phyloP scores from a whole-genome alignment of 1,140 invertebrate genomes.

The Papilio glaucus region DNA sequence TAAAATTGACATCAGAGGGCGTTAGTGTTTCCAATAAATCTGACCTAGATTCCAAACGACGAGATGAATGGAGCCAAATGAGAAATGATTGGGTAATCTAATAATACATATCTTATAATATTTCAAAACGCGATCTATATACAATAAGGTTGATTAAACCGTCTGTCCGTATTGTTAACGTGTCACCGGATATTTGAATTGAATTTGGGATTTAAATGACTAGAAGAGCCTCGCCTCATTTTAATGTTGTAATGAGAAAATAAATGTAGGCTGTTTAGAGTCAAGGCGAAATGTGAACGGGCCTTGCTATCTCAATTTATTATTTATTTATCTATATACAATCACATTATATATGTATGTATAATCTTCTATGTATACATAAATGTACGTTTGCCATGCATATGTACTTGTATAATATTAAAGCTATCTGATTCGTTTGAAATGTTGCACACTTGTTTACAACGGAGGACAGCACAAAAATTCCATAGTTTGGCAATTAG shows the following conservation, averaged over 20 bases:
- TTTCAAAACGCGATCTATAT: constrained; percentile 10
- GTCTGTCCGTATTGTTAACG: constrained; percentile 24
- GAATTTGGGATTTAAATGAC: too few species aligned
- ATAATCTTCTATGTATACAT: too few species aligned
- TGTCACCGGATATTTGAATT: too few species aligned
- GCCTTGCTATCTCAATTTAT: neutral
- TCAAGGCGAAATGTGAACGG: neutral
- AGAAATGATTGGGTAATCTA: constrained; percentile 15
- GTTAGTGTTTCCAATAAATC: neutral
- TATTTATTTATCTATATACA: neutral
- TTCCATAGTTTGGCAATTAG: too few species aligned
- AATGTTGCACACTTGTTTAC: too few species aligned
- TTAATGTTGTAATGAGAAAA: neutral
- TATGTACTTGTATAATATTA: too few species aligned
- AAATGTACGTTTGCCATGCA: too few species aligned
- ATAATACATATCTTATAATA: neutral
- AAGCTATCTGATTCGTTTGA: too few species aligned
- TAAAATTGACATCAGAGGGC: constrained; percentile 8
- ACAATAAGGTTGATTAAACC: constrained; percentile 28
- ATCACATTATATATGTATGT: too few species aligned
- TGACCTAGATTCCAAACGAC: neutral
- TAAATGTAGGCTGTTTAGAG: neutral
- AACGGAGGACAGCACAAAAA: too few species aligned
- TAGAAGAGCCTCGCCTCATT: too few species aligned
- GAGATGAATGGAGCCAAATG: constrained; percentile 2